Evolutionary conservation across 2,888 invertebrate species (phyloP).

Genomic region (Horisme vitalbata): DNA sequence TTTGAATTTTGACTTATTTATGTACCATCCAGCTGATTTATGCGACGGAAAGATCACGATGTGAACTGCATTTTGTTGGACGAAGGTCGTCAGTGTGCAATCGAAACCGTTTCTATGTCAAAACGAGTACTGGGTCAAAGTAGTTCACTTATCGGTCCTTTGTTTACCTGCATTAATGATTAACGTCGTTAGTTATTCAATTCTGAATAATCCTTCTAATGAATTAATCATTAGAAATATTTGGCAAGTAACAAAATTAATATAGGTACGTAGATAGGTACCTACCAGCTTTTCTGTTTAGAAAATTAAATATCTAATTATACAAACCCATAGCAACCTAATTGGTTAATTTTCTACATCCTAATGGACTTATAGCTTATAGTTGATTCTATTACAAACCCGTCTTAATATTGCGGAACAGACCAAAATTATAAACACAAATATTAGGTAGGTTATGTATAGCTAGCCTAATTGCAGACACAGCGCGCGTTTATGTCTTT

Average conservation of each 20-base stretch:
- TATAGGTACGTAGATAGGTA: background rate
- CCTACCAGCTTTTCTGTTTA: too few relatives aligned
- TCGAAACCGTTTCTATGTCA: conserved; percentile 59
- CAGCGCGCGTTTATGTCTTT: conserved; percentile 75
- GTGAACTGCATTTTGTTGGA: conserved; percentile 63
- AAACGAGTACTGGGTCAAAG: conserved; percentile 44
- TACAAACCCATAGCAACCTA: conserved; percentile 4
- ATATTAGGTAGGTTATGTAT: too few relatives aligned
- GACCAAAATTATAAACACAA: too few relatives aligned
- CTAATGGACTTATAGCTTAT: conserved; percentile 7
- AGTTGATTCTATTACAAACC: conserved; percentile 4
- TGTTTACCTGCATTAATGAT: conserved; percentile 40
- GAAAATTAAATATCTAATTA: background rate
- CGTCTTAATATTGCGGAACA: conserved; percentile 1
- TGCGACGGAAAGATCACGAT: conserved; percentile 62
- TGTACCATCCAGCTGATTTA: conserved; percentile 69
- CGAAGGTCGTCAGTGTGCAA: conserved; percentile 65
- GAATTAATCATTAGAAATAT: conserved; percentile 16
- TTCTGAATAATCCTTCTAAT: conserved; percentile 19
- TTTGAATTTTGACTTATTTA: conserved; percentile 69
- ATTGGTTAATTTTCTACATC: conserved; percentile 14
- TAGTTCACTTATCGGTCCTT: conserved; percentile 41
- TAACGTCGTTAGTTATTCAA: conserved; percentile 30
- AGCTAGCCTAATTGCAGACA: conserved; percentile 4
- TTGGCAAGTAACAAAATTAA: conserved; percentile 13